A percentile compares a stretch with the other conserved stretches of the same genome.
These are phyloP conservation scores for Elanus axillaris DNA, from an alignment of 2,113 vertebrate species.

Conservation along the genomic window DNA sequence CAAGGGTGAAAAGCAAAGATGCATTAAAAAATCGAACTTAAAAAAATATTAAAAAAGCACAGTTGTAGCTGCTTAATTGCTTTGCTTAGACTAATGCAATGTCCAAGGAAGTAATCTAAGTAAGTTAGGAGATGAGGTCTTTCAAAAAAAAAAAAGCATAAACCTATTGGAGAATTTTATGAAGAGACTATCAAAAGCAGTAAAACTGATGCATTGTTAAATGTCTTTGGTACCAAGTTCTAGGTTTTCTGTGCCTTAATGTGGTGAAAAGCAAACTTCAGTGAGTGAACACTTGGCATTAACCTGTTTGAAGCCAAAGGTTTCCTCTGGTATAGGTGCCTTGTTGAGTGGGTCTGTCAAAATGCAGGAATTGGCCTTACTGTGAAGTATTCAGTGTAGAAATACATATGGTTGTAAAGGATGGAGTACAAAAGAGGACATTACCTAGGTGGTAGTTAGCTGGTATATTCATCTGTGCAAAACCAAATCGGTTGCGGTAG, in stretches of 20 bases:
- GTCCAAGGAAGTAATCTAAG: background rate
- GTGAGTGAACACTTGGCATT: background rate
- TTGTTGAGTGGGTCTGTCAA: background rate
- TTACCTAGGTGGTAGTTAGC: background rate
- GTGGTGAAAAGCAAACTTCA: background rate
- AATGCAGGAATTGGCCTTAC: no score
- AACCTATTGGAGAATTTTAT: background rate
- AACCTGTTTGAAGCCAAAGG: background rate
- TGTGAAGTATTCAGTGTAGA: background rate
- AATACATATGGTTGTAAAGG: background rate
- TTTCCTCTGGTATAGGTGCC: background rate
- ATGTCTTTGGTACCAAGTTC: background rate
- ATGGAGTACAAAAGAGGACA: background rate
- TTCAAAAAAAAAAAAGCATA: background rate
- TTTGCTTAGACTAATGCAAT: background rate
- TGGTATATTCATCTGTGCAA: background rate
- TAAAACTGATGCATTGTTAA: background rate
- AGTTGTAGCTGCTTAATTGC: background rate
- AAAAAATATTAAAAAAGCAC: background rate
- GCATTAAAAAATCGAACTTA: background rate
- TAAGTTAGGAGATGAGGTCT: background rate
- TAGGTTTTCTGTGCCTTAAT: background rate
- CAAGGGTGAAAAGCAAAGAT: background rate
- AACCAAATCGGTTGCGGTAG: background rate
- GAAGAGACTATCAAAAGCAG: background rate